A percentile compares a stretch with the other conserved stretches of the same genome.
Conservation (phyloP, 2,888 invertebrate species). For the Tipula vernalis region DNA sequence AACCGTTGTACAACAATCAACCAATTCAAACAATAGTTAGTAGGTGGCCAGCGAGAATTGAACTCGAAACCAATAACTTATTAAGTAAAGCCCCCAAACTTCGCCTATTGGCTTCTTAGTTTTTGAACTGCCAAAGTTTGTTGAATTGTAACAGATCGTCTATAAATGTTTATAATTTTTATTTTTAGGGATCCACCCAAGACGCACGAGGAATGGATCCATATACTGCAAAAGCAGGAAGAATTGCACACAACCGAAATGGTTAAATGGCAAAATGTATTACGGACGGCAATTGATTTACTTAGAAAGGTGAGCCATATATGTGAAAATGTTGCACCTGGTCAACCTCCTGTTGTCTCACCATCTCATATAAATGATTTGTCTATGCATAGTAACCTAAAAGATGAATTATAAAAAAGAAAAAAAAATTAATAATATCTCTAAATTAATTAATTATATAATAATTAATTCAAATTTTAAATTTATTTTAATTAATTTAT, state of each 20-base stretch:
- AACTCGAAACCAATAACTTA: too few species aligned
- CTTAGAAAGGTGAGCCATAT: constrained; percentile 54
- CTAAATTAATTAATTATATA: background rate
- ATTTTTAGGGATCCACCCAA: constrained; percentile 51
- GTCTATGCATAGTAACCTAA: background rate
- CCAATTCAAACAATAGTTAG: too few species aligned
- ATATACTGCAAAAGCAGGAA: constrained; percentile 67
- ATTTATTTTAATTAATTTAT: background rate
- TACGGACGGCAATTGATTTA: constrained; percentile 56
- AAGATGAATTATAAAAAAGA: background rate
- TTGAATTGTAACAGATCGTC: too few species aligned
- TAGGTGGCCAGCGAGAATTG: too few species aligned
- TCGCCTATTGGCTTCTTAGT: too few species aligned
- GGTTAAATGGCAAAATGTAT: constrained; percentile 66
- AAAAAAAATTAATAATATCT: background rate
- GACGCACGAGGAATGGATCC: constrained; percentile 70
- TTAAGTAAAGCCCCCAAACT: too few species aligned
- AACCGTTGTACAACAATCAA: too few species aligned
- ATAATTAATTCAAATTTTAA: background rate
- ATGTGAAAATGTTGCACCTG: constrained; percentile 28
- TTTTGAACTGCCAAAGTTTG: too few species aligned
- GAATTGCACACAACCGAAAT: constrained; percentile 68
- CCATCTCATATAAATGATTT: background rate
- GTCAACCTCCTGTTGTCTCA: background rate
- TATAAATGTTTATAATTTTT: background rate